A percentile compares a stretch with the other conserved stretches of the same genome.
Conservation (phyloP, 2,797 vertebrate species). For the Syndactyla subalaris region DNA sequence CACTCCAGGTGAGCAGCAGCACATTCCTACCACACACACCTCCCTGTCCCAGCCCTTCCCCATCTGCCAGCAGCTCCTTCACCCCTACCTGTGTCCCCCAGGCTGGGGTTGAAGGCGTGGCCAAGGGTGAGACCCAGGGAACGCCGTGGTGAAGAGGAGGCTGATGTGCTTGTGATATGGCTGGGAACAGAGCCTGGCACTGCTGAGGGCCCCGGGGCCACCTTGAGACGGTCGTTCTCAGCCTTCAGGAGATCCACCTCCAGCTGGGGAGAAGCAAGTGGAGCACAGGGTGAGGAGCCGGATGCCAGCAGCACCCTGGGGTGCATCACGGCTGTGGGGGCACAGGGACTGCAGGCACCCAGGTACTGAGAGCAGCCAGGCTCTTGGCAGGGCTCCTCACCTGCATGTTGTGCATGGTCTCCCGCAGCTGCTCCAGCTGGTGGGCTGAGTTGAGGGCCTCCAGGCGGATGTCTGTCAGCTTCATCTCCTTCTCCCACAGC, state of each 20-base stretch:
- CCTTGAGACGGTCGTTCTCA: conserved; percentile 94
- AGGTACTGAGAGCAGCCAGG: background rate
- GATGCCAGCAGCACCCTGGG: fast-evolving
- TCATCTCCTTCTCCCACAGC: conserved; percentile 95
- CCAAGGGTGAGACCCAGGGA: conserved; percentile 87
- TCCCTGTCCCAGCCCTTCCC: background rate
- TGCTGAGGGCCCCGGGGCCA: conserved; percentile 78
- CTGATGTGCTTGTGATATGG: conserved; percentile 82
- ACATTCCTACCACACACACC: fast-evolving
- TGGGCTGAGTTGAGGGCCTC: conserved; percentile 96
- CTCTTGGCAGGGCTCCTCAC: conserved; percentile 61
- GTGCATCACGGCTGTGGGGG: fast-evolving
- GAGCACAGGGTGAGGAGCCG: background rate
- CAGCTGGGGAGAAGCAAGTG: conserved; percentile 73
- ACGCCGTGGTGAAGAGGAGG: conserved; percentile 85
- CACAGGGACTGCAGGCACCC: background rate
- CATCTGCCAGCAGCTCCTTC: background rate
- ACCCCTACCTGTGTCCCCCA: conserved; percentile 83
- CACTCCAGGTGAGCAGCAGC: background rate
- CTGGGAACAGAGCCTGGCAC: conserved; percentile 74
- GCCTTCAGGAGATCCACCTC: conserved; percentile 94
- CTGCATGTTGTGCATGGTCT: conserved; percentile 98
- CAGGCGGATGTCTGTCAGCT: conserved; percentile 93
- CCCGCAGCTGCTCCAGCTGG: conserved; percentile 93
- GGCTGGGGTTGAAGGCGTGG: conserved; percentile 88